Evolutionary conservation across 2,888 invertebrate genomes (phyloP), one percentile per base, ranked within the genome.

Genomic region (Pyrgus malvae): DNA sequence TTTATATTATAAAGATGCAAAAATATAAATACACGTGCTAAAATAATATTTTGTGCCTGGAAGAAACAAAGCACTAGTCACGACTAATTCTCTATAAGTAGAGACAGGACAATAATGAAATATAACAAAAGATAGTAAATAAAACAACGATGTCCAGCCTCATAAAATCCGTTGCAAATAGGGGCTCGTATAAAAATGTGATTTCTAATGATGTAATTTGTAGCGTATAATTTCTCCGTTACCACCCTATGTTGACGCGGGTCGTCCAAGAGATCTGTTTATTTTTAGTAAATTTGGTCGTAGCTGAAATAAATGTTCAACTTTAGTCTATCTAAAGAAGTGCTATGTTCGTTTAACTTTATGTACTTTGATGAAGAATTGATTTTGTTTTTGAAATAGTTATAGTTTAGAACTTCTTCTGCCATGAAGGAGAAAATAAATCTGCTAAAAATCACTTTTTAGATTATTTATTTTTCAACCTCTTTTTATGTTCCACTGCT

Each of bases 141-240:
- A 44, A 44, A 51, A 37, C 25, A 35, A 35, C 25, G 5, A 25
- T n/a, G 35, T 16, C 50, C 42, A 42, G 42, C 8, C 33, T 44
- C 42, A 44, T 44, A 51, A 51, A 31, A 35, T 9, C 35, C 23
- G 23, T 31, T 42, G 35, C 17, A 51, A 51, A 51, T 44, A 51
- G 42, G 25, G 27, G 42, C 42, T 35, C 35, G 35, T 25, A 51
- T 51, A 51, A 51, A 44, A 51, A 51, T 37, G 44, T 51, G 42
- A 51, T 51, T 44, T 78, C 74, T 83, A 82, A 83, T 83, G 81
- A 79, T 72, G 77, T 80, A 76, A 83, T 85, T 84, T 80, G 80
- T 72, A 65, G 72, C 68, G 84, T 80, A 83, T 84, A 84, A 85
- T 84, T 75, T 76, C 60, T 63, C 65, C 78, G 75, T 84, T 83